Base-by-base conservation (phyloP, 2,797 vertebrate genomes). In the Lacerta agilis region DNA sequence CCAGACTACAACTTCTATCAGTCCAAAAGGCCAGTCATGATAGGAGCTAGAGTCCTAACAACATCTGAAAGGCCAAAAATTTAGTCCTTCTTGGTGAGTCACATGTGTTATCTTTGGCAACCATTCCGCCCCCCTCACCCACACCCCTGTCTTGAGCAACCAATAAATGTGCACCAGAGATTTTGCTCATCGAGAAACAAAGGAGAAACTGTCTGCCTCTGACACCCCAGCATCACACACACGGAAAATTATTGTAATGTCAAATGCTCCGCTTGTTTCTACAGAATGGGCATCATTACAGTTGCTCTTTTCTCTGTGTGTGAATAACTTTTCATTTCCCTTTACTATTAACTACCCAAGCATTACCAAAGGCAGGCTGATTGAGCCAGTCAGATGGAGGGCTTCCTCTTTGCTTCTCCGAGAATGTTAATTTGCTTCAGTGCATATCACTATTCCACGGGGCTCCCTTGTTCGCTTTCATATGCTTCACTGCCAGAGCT, bases 401-500 rank as follows among this genome's bases (percentile, higher is more conserved):
- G 71, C 77, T 43, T 76, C 82, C 11, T 85, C 20, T 9, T 67
- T 45, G 27, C 78, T 82, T 58, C 75, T 76, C 73, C 55, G 77
- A 27, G 85, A 88, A 0, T 89, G 79, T 55, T 88, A 88, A 82
- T 49, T 82, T 79, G 58, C 43, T 86, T 88, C 83, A 83, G 41
- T 25, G 45, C 43, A 25, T 90, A 61, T 85, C 61, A 81, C 77
- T 81, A 61, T 87, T 90, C 83, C 83, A 77, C 8, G 43, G 78
- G 69, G 77, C 72, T 71, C 71, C 64, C 78, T 64, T 85, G 64
- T 85, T 87, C 45, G 33, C 71, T 90, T 90, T 87, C 86, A 87
- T 76, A 90, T 61, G 71, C 82, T 43, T 90, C 86, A 80, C 89
- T 87, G 86, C 45, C 38, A 82, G 64, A 83, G 72, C 82, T 82